Percentiles rank a stretch among this genome's conserved stretches.
These are phyloP conservation scores for Celastrina argiolus DNA, from an alignment of 2,888 invertebrate species.

Conservation along the genomic window DNA sequence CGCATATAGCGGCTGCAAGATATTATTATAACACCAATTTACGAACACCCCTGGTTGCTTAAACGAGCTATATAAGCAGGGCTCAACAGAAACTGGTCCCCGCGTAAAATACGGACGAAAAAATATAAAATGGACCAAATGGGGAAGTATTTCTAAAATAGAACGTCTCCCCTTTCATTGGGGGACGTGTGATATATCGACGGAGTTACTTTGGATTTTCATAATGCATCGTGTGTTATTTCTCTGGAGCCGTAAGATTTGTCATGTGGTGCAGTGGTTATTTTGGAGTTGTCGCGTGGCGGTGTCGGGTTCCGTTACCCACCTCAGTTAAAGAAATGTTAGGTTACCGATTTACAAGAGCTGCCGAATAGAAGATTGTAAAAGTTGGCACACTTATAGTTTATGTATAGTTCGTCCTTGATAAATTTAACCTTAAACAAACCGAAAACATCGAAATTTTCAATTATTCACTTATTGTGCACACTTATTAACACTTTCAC, in stretches of 20 bases:
- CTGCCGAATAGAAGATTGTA: too few relatives aligned
- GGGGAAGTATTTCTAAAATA: constrained; percentile 76
- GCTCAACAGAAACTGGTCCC: constrained; percentile 44
- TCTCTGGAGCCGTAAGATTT: constrained; percentile 74
- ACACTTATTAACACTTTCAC: too few relatives aligned
- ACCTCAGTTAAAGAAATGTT: constrained; percentile 57
- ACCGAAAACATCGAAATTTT: too few relatives aligned
- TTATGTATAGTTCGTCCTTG: too few relatives aligned
- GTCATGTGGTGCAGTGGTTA: constrained; percentile 72
- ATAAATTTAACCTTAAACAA: too few relatives aligned
- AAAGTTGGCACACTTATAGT: too few relatives aligned
- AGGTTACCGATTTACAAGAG: too few relatives aligned
- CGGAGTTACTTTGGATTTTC: constrained; percentile 74
- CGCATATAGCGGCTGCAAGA: constrained; percentile 67
- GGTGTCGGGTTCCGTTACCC: constrained; percentile 56
- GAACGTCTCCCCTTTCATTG: constrained; percentile 63
- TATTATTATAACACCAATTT: constrained; percentile 63
- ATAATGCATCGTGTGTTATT: constrained; percentile 75
- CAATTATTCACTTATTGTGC: too few relatives aligned
- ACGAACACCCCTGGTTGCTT: constrained; percentile 42
- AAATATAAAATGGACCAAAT: constrained; percentile 69
- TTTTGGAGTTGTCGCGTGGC: constrained; percentile 69
- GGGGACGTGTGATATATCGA: constrained; percentile 73
- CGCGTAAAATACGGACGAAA: constrained; percentile 67
- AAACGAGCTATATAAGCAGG: constrained; percentile 27